phyloP scores from a whole-genome alignment of 2,797 vertebrate genomes.

The Diceros bicornis region DNA sequence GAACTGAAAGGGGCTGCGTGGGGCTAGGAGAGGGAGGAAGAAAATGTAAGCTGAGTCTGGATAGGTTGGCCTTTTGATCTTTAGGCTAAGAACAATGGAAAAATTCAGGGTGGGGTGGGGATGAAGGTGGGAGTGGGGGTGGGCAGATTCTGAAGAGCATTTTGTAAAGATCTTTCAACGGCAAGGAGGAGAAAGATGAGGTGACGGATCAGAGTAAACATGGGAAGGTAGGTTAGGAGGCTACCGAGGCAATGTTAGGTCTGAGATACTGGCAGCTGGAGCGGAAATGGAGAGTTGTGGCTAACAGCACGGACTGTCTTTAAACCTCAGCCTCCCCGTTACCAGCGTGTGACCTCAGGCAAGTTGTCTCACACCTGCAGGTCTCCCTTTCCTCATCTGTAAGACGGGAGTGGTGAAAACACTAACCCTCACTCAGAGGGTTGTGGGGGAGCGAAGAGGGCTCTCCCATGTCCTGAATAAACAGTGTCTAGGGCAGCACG shows the following conservation, averaged over 20 bases:
- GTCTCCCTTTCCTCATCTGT: not conserved
- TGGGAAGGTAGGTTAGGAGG: not conserved
- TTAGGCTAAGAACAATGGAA: not conserved
- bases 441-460: not conserved
- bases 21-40: not conserved
- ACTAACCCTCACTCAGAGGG: not conserved
- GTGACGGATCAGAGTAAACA: not conserved
- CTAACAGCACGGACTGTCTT: not conserved
- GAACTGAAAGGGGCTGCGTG: not conserved
- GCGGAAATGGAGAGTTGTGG: not conserved
- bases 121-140: too few relatives aligned
- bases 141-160: not conserved
- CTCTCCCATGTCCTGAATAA: not conserved
- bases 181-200: not conserved
- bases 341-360: not conserved
- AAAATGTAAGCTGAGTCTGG: not conserved
- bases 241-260: not conserved
- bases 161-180: not conserved
- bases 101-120: not conserved
- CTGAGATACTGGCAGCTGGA: not conserved
- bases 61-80: not conserved
- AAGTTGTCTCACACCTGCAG: not conserved
- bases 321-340: not conserved
- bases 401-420: not conserved
- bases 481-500: not conserved